phyloP scores from a whole-genome alignment of 2,113 vertebrate species.

The Sterrhoptilus dennistouni region DNA sequence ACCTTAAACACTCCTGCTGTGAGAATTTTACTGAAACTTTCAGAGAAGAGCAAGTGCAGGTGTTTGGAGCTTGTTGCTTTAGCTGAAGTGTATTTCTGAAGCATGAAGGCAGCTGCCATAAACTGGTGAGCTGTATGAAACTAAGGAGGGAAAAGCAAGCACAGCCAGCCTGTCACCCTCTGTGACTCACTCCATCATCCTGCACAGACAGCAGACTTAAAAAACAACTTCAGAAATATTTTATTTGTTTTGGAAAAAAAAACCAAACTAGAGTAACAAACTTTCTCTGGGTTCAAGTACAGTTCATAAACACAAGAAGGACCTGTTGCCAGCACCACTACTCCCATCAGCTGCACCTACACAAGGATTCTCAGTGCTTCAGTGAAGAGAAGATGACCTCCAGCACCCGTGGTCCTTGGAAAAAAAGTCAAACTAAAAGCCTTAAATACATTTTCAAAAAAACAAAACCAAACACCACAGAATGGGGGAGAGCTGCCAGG shows the following conservation, averaged over 20 bases:
- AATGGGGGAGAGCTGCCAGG: not conserved
- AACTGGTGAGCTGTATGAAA: not conserved
- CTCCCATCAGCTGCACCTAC: not conserved
- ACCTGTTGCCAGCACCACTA: slow-evolving; percentile 45
- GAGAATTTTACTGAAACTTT: not conserved
- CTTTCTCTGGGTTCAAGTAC: slow-evolving; percentile 61
- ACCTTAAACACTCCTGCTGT: not conserved
- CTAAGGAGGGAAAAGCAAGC: not conserved
- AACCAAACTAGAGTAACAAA: slow-evolving; percentile 55
- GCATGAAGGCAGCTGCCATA: not conserved
- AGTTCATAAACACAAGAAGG: slow-evolving; percentile 29
- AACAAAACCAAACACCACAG: not conserved
- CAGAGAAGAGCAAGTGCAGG: not conserved
- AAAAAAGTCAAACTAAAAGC: not conserved
- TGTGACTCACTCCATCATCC: not conserved
- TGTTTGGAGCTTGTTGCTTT: not conserved
- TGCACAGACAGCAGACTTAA: not conserved
- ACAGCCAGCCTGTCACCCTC: not conserved
- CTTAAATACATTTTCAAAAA: not conserved
- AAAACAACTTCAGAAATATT: slow-evolving; percentile 58
- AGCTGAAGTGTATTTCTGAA: not conserved
- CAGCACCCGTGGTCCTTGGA: not conserved
- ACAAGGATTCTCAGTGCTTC: slow-evolving; percentile 15
- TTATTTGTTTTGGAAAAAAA: slow-evolving; percentile 75
- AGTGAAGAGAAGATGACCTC: not conserved